Evolutionary conservation across 2,888 invertebrate species (phyloP).

Genomic region (Aporophyla nigra): DNA sequence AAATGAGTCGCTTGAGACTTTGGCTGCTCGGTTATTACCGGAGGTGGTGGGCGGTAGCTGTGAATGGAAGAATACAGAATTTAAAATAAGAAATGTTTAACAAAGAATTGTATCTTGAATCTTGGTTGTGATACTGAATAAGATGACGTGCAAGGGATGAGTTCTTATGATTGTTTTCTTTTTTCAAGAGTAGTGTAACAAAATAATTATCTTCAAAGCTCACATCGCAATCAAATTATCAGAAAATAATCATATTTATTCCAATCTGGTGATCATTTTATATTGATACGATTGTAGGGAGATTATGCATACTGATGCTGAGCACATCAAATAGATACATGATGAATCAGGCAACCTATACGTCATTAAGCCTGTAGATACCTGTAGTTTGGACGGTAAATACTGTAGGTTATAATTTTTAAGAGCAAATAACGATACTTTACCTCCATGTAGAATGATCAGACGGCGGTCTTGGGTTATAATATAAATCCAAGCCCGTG

Average conservation of each 20-base stretch:
- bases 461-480: constrained; percentile 94
- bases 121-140: not conserved
- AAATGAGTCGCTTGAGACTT: constrained; percentile 95
- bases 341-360: not conserved
- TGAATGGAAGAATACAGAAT: not conserved
- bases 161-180: not conserved
- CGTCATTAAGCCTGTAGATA: not conserved
- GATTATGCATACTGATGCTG: not conserved
- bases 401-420: not conserved
- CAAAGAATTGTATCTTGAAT: not conserved
- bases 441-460: constrained; percentile 91
- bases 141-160: not conserved
- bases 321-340: not conserved
- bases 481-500: constrained; percentile 94
- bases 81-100: not conserved
- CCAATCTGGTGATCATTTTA: not conserved
- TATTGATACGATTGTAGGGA: not conserved
- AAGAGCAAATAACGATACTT: constrained; percentile 12
- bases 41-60: constrained; percentile 95
- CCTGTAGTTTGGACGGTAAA: not conserved
- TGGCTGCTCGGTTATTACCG: constrained; percentile 97
- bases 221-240: not conserved
- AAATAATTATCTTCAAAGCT: not conserved
- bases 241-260: not conserved
- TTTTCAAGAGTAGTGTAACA: not conserved